Evolutionary conservation across 2,888 invertebrate genomes (phyloP), one percentile per base, ranked within the genome.

Genomic region (Deilephila elpenor): DNA sequence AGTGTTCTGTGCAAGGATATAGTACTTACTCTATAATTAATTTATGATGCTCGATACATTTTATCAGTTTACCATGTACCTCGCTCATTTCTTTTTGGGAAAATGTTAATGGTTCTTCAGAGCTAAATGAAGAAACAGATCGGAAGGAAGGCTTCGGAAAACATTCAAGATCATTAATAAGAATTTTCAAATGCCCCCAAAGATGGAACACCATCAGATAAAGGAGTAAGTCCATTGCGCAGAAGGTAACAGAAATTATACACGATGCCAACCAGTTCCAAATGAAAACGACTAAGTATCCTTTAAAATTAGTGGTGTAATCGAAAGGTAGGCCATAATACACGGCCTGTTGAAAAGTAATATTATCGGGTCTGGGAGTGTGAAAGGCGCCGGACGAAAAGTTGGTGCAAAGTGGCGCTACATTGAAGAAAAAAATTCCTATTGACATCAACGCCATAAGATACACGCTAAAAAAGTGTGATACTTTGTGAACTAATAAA

Each of bases 161-260:
- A 1, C 72, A 71, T 7, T 80, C 51, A 0, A 82, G 56, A 14
- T 62, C 72, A 6, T 77, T 25, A 14, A 78, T 62, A 11, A 82
- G 75, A 25, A 82, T 79, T 34, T 79, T 82, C 8, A 81, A 75
- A 76, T 82, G 80, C 7, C 82, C 82, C 78, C 81, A 81, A 19
- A 79, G 0, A 53, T 82, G 74, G 3, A 82, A 80, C 8, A 82
- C 77, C 76, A 82, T 78, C 1, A 82, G 5, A 6, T 76, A 77
- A 1, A 82, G 34, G 37, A 79, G 72, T 0, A 80, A 73, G 62
- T 82, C 81, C 2, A 78, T 75, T 25, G 75, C 77, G 7, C 77
- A 76, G 53, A 78, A 74, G 74, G 70, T 74, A 7, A 32, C 72
- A 11, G 77, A 61, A 6, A 72, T 72, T 0, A 79, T 0, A 5